Conservation (phyloP, 2,888 invertebrate species). For the Eupithecia inturbata region DNA sequence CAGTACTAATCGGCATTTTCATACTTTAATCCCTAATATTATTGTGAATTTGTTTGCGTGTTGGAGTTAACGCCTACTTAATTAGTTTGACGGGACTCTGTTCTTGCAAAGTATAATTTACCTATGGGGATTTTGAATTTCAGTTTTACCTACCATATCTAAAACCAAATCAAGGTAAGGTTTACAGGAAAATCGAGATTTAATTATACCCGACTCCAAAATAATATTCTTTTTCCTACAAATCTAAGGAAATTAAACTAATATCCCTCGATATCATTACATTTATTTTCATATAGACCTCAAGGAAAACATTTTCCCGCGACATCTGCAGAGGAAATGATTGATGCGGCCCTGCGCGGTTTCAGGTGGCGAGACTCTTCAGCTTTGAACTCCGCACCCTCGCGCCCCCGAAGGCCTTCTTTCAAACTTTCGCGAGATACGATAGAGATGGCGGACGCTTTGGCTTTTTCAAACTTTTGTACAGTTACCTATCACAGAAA, state of each 20-base stretch:
- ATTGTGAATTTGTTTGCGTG: too few relatives aligned
- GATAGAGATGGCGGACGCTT: not conserved
- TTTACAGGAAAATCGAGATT: not conserved
- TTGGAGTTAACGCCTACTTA: not conserved
- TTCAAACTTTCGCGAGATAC: conserved; percentile 41
- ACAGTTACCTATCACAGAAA: not conserved
- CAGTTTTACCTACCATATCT: too few relatives aligned
- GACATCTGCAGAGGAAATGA: conserved; percentile 1
- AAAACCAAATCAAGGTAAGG: not conserved
- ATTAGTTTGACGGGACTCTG: not conserved
- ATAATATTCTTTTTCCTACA: not conserved
- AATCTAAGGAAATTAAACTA: not conserved
- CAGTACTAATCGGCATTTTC: too few relatives aligned
- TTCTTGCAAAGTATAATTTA: too few relatives aligned
- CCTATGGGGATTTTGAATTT: too few relatives aligned
- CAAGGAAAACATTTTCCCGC: not conserved
- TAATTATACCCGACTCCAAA: not conserved
- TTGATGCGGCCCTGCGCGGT: conserved; percentile 44
- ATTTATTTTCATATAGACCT: not conserved
- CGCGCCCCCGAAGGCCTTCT: conserved; percentile 41
- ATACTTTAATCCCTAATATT: too few relatives aligned
- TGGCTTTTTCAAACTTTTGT: not conserved
- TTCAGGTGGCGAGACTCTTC: conserved; percentile 51
- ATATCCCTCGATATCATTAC: not conserved
- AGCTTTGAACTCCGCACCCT: conserved; percentile 61